phyloP scores from a whole-genome alignment of 2,113 vertebrate genomes.

The Phyllostomus discolor region DNA sequence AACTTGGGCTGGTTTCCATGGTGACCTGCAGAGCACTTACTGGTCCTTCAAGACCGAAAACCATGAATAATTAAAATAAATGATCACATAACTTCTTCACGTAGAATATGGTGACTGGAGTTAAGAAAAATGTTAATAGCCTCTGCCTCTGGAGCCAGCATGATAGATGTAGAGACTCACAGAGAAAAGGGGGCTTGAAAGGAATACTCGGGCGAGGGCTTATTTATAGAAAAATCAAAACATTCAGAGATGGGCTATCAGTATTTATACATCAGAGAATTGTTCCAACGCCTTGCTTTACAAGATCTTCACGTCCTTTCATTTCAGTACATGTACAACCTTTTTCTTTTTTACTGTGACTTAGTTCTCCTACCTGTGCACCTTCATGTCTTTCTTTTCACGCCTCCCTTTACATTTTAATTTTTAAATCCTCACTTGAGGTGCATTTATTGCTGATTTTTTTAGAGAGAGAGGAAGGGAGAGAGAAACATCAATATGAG shows the following conservation, averaged over 20 bases:
- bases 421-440: too few relatives aligned
- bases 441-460: too few relatives aligned
- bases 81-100: not conserved
- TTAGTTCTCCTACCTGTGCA: not conserved
- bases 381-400: too few relatives aligned
- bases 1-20: constrained; percentile 46
- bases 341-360: not conserved
- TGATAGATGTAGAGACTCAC: not conserved
- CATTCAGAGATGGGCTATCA: not conserved
- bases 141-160: not conserved
- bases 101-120: not conserved
- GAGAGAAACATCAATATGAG: too few relatives aligned
- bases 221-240: not conserved
- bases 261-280: not conserved
- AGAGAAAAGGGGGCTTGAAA: not conserved
- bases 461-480: too few relatives aligned
- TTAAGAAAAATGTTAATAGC: not conserved
- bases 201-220: not conserved
- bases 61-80: constrained; percentile 47
- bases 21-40: not conserved
- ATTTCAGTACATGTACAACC: not conserved
- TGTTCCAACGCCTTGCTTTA: not conserved
- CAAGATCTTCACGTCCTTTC: not conserved
- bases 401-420: too few relatives aligned
- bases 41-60: constrained; percentile 30